Conservation (phyloP, 2,113 vertebrate genomes). For the Psilopogon haemacephalus region DNA sequence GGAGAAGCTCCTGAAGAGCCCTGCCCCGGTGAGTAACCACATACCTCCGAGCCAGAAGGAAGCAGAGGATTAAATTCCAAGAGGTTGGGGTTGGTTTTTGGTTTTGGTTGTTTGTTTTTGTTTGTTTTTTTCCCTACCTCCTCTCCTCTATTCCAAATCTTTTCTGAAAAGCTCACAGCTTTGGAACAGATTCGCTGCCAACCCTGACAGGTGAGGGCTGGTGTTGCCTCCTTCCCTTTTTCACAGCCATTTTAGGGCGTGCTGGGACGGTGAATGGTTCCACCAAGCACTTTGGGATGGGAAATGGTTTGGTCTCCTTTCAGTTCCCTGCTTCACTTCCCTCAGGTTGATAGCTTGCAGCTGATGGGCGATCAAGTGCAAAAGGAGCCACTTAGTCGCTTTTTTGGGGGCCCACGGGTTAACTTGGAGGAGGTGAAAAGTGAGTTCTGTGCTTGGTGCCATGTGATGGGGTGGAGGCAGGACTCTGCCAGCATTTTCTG, state of each 20-base stretch:
- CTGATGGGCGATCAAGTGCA: neutral
- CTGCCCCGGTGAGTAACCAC: constrained; percentile 46
- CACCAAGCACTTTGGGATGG: neutral
- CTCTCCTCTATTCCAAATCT: neutral
- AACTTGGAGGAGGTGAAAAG: neutral
- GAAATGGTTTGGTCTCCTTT: neutral
- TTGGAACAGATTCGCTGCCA: neutral
- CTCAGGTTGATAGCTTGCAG: neutral
- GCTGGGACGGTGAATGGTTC: neutral
- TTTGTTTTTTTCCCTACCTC: neutral
- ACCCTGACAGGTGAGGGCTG: neutral
- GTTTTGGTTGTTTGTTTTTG: too few species aligned
- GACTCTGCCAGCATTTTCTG: neutral
- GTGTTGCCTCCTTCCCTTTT: neutral
- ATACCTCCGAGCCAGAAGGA: neutral
- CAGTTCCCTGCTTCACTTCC: neutral
- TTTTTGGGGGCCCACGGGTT: neutral
- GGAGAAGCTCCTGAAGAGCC: neutral
- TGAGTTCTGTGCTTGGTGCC: neutral
- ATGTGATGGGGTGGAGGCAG: neutral
- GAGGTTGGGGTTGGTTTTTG: accelerated
- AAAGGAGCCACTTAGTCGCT: too few species aligned
- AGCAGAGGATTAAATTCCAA: neutral
- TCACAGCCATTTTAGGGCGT: accelerated
- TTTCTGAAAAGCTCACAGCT: neutral